phyloP scores from a whole-genome alignment of 1,140 invertebrate species.

The Aphelinus atriplicis region DNA sequence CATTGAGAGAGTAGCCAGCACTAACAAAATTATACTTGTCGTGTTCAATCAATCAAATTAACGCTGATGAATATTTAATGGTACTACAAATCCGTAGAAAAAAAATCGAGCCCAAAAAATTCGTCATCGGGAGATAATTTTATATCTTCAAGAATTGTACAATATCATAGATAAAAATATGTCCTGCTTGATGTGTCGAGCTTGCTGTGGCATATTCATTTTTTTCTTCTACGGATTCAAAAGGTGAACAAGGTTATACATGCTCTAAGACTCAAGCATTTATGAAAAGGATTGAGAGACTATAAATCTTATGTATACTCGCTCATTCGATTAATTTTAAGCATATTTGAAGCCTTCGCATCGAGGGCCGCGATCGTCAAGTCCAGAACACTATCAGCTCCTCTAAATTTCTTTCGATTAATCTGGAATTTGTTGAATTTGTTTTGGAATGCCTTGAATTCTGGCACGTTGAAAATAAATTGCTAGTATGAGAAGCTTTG shows the following conservation, averaged over 20 bases:
- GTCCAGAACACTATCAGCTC: not conserved
- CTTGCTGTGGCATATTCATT: too few species aligned
- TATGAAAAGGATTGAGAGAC: too few species aligned
- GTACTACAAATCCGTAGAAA: not conserved
- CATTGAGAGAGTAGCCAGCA: slow-evolving; percentile 9
- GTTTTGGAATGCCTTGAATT: not conserved
- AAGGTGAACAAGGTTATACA: too few species aligned
- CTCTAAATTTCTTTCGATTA: not conserved
- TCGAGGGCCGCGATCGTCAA: slow-evolving; percentile 7
- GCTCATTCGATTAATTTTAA: not conserved
- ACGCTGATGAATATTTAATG: slow-evolving; percentile 2
- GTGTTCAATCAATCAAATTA: not conserved
- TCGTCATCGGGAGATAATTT: too few species aligned
- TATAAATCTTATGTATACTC: not conserved
- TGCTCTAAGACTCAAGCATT: too few species aligned
- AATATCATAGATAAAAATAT: too few species aligned
- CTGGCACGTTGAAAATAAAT: not conserved
- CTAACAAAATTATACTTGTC: slow-evolving; percentile 5
- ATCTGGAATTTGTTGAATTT: not conserved
- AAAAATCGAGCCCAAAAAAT: not conserved
- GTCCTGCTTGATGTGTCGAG: too few species aligned
- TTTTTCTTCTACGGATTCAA: too few species aligned
- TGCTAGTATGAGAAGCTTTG: not conserved
- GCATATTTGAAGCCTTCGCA: not conserved
- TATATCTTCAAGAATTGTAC: too few species aligned